A percentile compares a stretch with the other conserved stretches of the same genome.
These are phyloP conservation scores for Accipiter virgatus DNA, from an alignment of 2,113 vertebrate genomes.

Conservation along the genomic window DNA sequence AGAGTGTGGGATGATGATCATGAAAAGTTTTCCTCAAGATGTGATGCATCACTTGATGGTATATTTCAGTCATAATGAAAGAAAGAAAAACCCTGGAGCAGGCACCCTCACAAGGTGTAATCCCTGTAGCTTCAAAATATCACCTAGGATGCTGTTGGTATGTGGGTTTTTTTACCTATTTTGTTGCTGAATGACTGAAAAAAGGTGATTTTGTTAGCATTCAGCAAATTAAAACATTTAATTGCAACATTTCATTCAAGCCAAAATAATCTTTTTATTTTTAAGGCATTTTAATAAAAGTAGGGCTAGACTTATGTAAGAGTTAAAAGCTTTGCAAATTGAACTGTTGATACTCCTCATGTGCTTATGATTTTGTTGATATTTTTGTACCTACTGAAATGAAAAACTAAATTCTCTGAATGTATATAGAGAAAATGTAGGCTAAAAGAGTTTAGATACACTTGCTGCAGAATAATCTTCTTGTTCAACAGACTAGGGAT, in stretches of 20 bases:
- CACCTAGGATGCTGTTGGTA: neutral
- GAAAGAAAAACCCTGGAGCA: neutral
- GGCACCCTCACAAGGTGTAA: neutral
- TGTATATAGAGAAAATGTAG: neutral
- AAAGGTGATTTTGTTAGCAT: neutral
- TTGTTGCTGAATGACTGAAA: neutral
- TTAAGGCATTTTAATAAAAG: neutral
- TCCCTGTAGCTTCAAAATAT: neutral
- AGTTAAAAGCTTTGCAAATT: neutral
- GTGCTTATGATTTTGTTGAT: neutral
- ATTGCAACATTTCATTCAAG: neutral
- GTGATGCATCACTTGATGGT: neutral
- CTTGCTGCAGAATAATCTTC: neutral
- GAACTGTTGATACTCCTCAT: neutral
- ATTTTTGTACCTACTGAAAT: neutral
- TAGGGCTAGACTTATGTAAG: neutral
- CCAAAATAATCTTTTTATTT: neutral
- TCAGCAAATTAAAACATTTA: neutral
- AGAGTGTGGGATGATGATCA: neutral
- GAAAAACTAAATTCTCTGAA: neutral
- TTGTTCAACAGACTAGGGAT: neutral
- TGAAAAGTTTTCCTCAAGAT: neutral
- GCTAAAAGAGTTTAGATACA: neutral
- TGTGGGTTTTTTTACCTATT: fast-evolving
- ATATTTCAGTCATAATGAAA: neutral